Base-by-base conservation (phyloP, 2,113 vertebrate genomes). In the Nanger granti region DNA sequence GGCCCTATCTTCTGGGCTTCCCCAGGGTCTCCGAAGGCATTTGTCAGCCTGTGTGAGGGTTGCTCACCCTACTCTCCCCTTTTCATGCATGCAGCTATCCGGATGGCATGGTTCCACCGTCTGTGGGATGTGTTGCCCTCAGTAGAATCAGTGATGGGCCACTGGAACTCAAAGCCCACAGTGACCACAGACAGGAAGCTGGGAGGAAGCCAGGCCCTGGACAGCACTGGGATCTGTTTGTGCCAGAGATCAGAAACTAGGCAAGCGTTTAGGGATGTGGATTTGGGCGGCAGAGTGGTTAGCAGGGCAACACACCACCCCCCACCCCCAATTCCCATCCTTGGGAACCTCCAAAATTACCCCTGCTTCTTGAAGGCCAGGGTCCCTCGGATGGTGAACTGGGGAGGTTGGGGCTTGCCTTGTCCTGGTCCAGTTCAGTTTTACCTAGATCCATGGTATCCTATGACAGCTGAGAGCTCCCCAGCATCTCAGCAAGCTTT, bases 271-370 rank as follows among this genome's bases (percentile, higher is more conserved):
- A 55, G 64, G 44, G 34, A 26, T n/a, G 9, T 26, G 18, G 79
- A 26, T 37, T 86, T 52, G n/a, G 15, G 76, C 5, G 5, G 29
- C 55, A 22, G 2, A 20, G 11, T 57, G 86, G 49, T 54, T 73
- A 10, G 54, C 41, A 5, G 29, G 31, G 87, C 44, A 49, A 3
- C 41, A 37, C 3, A 7, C 22, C 3, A 59, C 60, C 31, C 20
- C 14, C n/a, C 1, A 10, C 29, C 11, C 5, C 4, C 4, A 52
- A 34, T 20, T 29, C 17, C 28, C 7, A 1, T 69, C 31, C 79
- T 22, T 41, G n/a, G 47, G 47, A 73, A 24, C 6, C 13, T 79
- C 90, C 7, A 47, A 57, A 54, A 59, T 26, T 9, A 5, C 47
- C 62, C 28, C 60, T 60, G 83, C 54, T 59, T 49, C 79, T 20